Evolutionary conservation across 2,113 vertebrate species (phyloP).

Genomic region (Podarcis raffonei): DNA sequence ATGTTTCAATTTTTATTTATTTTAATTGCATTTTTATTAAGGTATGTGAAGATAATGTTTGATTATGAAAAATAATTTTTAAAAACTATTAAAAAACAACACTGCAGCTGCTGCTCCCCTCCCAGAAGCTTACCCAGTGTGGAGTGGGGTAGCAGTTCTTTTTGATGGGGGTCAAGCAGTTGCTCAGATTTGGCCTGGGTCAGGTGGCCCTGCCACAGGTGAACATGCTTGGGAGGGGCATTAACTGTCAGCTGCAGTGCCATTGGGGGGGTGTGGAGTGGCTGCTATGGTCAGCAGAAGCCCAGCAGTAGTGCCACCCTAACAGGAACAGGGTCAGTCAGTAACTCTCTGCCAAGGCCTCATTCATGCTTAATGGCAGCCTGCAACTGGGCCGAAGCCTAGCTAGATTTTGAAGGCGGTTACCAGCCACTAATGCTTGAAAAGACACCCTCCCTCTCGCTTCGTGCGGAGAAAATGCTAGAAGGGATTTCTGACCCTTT

Average conservation of each 20-base stretch:
- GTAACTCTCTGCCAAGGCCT: not conserved
- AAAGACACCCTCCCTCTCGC: not conserved
- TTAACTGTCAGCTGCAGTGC: not conserved
- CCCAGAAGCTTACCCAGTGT: not conserved
- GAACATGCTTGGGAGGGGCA: not conserved
- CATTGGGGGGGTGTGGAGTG: not conserved
- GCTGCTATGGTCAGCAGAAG: not conserved
- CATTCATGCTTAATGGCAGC: not conserved
- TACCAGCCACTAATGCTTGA: not conserved
- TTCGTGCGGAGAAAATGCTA: not conserved
- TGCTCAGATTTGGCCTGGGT: not conserved
- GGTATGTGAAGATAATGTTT: too few relatives aligned
- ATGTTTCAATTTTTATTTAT: too few relatives aligned
- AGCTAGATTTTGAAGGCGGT: not conserved
- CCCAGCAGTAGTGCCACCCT: not conserved
- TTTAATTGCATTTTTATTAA: too few relatives aligned
- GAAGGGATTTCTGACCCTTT: conserved; percentile 8
- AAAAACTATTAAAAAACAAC: too few relatives aligned
- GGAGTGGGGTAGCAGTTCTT: not conserved
- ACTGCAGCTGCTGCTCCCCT: not conserved
- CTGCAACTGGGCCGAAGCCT: not conserved
- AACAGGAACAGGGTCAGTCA: not conserved
- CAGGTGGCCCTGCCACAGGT: not conserved
- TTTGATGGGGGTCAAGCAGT: not conserved
- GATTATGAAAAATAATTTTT: too few relatives aligned